phyloP scores from a whole-genome alignment of 2,888 invertebrate genomes.

The Helicoverpa assulta region DNA sequence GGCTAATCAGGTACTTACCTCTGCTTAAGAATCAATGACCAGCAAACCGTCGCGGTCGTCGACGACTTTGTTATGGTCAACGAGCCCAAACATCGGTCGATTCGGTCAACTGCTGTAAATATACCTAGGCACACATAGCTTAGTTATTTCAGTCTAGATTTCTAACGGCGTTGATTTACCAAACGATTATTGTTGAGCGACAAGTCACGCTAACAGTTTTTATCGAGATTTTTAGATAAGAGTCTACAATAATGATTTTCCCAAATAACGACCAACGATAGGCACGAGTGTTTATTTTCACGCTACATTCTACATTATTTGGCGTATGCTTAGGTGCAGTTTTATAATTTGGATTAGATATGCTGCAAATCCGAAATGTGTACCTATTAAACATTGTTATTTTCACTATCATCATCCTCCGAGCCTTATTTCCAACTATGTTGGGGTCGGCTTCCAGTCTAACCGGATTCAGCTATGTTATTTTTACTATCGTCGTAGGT shows the following conservation, averaged over 20 bases:
- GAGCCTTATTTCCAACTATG: no score
- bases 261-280: not conserved
- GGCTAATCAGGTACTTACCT: conserved; percentile 44
- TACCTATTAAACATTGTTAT: conserved; percentile 20
- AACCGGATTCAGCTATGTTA: no score
- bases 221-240: conserved; percentile 9
- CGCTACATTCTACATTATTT: conserved; percentile 11
- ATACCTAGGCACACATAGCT: not conserved
- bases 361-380: no score
- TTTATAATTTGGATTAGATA: no score
- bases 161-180: conserved; percentile 3
- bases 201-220: conserved; percentile 8
- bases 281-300: not conserved
- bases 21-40: conserved; percentile 28
- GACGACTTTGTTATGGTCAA: not conserved
- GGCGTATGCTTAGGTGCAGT: not conserved
- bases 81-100: not conserved
- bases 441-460: no score
- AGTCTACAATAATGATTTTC: conserved; percentile 3
- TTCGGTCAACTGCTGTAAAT: not conserved
- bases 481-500: conserved; percentile 24
- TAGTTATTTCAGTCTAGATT: not conserved
- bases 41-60: conserved; percentile 4
- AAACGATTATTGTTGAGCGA: not conserved
- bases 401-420: no score